Evolutionary conservation across 2,888 invertebrate genomes (phyloP).

Genomic region (Pristionchus japonicus): DNA sequence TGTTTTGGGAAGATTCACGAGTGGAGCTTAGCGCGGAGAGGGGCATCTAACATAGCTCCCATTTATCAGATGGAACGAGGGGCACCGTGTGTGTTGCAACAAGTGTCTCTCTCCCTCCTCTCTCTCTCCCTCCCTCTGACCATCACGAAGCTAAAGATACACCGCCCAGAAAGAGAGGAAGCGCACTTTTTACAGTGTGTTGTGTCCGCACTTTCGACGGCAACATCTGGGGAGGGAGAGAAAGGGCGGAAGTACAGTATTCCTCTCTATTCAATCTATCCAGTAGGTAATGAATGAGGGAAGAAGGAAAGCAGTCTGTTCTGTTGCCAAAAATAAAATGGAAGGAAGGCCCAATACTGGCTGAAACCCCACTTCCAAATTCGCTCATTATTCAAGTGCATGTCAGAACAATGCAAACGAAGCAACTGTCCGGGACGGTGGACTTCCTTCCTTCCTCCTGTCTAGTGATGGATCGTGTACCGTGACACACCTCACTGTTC

Average conservation of each 20-base stretch:
- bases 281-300: not conserved
- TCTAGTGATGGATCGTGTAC: constrained; percentile 12
- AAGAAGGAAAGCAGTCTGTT: not conserved
- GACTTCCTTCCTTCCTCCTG: not conserved
- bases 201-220: not conserved
- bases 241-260: constrained; percentile 15
- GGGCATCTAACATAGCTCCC: not conserved
- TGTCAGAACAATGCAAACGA: not conserved
- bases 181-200: constrained; percentile 28
- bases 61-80: constrained; percentile 17
- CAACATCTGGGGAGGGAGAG: constrained; percentile 11
- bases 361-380: not conserved
- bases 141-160: not conserved
- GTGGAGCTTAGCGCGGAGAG: not conserved
- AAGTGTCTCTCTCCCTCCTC: not conserved
- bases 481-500: not conserved
- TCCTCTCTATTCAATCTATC: not conserved
- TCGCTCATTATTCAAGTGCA: constrained; percentile 8
- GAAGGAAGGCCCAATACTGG: not conserved
- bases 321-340: not conserved
- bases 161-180: constrained; percentile 7
- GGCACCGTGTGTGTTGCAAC: not conserved
- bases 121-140: not conserved
- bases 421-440: not conserved
- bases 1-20: constrained; percentile 33